phyloP scores from a whole-genome alignment of 2,888 invertebrate species.

The Baccha elongata region DNA sequence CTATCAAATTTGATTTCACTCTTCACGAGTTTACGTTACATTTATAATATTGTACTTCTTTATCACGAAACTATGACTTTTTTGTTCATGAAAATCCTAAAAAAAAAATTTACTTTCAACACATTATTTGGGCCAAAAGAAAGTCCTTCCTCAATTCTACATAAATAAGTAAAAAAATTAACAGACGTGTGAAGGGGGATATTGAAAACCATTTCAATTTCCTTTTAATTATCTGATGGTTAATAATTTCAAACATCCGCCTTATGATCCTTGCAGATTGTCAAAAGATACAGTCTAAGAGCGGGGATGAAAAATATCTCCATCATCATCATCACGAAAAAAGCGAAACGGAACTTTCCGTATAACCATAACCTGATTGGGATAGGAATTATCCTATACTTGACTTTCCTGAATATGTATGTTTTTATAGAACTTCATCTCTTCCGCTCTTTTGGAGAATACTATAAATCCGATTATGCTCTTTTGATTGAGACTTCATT shows the following conservation, averaged over 20 bases:
- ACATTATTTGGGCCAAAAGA: slow-evolving; percentile 46
- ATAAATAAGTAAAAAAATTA: slow-evolving; percentile 1
- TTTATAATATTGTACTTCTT: too few species aligned
- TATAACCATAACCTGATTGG: slow-evolving; percentile 38
- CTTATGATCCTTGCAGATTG: slow-evolving; percentile 44
- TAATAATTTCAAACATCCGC: slow-evolving; percentile 36
- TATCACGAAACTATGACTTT: too few species aligned
- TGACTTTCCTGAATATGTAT: background rate
- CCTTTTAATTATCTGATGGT: slow-evolving; percentile 63
- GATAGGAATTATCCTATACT: slow-evolving; percentile 42
- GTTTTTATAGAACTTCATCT: slow-evolving; percentile 21
- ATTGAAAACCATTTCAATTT: slow-evolving; percentile 63
- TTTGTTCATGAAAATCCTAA: too few species aligned
- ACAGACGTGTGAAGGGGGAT: slow-evolving; percentile 13
- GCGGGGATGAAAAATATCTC: background rate
- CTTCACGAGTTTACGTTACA: too few species aligned
- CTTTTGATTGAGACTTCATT: slow-evolving; percentile 23
- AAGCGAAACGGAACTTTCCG: slow-evolving; percentile 7
- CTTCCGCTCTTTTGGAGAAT: slow-evolving; percentile 47
- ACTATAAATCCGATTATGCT: slow-evolving; percentile 43
- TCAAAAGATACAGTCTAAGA: background rate
- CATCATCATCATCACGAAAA: background rate
- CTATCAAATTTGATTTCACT: too few species aligned
- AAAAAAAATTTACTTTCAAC: too few species aligned
- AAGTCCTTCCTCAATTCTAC: slow-evolving; percentile 15